Conservation (phyloP, 2,113 vertebrate species). For the Dicentrarchus labrax region DNA sequence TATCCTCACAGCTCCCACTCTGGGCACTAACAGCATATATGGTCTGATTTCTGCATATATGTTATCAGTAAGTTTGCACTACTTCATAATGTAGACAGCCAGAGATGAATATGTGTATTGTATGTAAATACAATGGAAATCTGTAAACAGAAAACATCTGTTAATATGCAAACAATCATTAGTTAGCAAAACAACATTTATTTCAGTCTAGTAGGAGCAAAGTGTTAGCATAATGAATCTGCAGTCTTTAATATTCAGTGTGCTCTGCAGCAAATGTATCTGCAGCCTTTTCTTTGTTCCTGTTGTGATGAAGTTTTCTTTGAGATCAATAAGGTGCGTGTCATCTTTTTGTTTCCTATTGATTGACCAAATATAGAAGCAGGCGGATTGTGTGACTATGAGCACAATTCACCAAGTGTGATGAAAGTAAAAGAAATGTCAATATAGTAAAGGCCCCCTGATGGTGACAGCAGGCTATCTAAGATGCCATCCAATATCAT, state of each 20-base stretch:
- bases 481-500: background rate
- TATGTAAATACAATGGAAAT: conserved; percentile 14
- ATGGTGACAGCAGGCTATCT: background rate
- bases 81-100: too few species aligned
- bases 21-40: background rate
- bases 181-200: background rate
- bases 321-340: background rate
- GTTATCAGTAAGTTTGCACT: background rate
- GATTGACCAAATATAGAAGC: conserved; percentile 18
- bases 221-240: conserved; percentile 2
- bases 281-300: conserved; percentile 5
- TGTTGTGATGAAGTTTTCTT: background rate
- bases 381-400: background rate
- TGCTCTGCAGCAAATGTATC: background rate
- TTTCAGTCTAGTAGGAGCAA: background rate
- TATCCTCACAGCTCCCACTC: background rate
- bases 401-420: background rate
- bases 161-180: conserved; percentile 1
- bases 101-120: background rate
- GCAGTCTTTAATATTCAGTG: background rate
- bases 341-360: too few species aligned
- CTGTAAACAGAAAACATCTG: conserved; percentile 2
- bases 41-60: background rate
- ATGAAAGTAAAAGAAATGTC: conserved; percentile 32
- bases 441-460: background rate